Base-by-base conservation (phyloP, 2,888 invertebrate genomes). In the Steinernema carpocapsae region DNA sequence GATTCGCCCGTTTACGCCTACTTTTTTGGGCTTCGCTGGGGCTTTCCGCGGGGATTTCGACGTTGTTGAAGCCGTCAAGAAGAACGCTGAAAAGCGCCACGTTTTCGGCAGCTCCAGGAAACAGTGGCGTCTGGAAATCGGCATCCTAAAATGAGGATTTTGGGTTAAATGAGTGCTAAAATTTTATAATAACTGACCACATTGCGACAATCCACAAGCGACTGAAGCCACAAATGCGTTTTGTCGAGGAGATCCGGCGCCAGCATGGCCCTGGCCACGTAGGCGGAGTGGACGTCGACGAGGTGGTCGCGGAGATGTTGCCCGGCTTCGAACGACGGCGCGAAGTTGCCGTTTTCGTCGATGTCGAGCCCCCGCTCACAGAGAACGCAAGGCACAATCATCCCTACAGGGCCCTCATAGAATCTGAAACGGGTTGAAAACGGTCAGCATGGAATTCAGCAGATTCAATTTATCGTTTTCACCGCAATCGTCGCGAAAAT, bases 241-340 rank as follows among this genome's bases (percentile, higher is more conserved):
- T 51, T 32, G 48, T 72, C 72, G 26, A 7, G 17, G 19, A 52
- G 19, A 42, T 72, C 43, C 26, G 72, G 72, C 10, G 37, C 45
- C n/a, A 72, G 56, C 29, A 72, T 52, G 19, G 72, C 72, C 4
- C 72, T 24, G 17, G 72, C 72, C 3, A 72, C 72, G 29, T 22
- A 29, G 19, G 29, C 19, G 37, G 72, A 52, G 52, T 72, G 72
- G 4, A 17, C 56, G 7, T 72, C 56, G 52, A 72, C 56, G 6
- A 72, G 72, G 42, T 72, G 72, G 19, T 32, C 72, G 12, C 72
- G 51, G 6, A 72, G 52, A 48, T 56, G 56, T 7, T 22, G 26
- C 6, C 56, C 56, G 26, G 56, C 56, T 24, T 56, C 56, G 26
- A 56, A 56, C 24, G 56, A 56, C 24, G 22, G 56, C 26, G 56